These are phyloP conservation scores for Manis crassicaudata DNA, from an alignment of 2,797 vertebrate species.

Conservation along the genomic window DNA sequence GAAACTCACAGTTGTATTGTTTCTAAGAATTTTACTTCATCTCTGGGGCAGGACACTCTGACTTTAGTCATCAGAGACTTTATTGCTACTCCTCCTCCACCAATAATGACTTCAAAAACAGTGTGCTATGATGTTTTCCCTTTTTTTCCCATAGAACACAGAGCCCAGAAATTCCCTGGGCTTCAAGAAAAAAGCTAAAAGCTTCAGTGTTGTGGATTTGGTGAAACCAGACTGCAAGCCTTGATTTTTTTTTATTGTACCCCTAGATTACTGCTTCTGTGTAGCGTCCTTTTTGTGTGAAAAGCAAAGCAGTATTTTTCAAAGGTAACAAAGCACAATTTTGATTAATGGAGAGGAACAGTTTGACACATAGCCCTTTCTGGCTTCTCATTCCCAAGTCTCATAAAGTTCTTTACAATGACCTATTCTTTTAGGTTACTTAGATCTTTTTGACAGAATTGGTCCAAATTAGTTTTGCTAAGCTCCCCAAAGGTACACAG, in stretches of 20 bases:
- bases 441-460: constrained; percentile 61
- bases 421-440: neutral
- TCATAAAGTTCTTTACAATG: constrained; percentile 19
- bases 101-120: neutral
- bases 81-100: neutral
- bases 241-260: neutral
- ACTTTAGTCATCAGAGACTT: neutral
- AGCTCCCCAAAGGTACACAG: neutral
- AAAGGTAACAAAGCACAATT: neutral
- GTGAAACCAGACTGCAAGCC: neutral
- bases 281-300: neutral
- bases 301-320: neutral
- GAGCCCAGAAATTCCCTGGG: neutral
- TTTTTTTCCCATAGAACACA: neutral
- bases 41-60: neutral
- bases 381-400: neutral
- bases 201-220: neutral
- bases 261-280: neutral
- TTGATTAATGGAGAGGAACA: neutral
- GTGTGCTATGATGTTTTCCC: neutral
- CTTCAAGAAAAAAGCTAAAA: neutral
- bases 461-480: constrained; percentile 6
- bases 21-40: neutral
- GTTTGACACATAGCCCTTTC: neutral
- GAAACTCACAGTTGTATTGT: neutral